Base-by-base conservation (phyloP, 2,888 invertebrate genomes). In the Charanyca ferruginea region DNA sequence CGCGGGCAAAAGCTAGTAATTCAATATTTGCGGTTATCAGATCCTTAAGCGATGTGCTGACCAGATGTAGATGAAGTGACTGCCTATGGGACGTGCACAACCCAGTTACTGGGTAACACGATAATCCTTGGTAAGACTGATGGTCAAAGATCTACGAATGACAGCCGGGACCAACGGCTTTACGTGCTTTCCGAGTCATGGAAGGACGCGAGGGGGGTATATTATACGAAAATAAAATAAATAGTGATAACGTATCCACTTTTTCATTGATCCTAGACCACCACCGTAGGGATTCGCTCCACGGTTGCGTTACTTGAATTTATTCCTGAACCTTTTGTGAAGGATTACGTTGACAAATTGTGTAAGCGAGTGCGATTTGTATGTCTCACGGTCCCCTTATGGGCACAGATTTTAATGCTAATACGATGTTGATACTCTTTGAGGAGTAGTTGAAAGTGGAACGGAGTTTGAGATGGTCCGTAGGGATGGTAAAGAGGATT, bases 261-360 rank as follows among this genome's bases (percentile, higher is more conserved):
- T n/a, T 52, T 66, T 55, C 32, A 0, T 2, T 2, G 16, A 11
- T 59, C 54, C 23, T 9, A 8, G 32, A 7, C 7, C 13, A 38
- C 13, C 54, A 38, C 78, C 78, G 38, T 58, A 61, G 82, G 75
- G 76, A 80, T 80, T 79, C 82, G 59, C 67, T 80, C 67, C 62
- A 75, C 63, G 59, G 55, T 58, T 67, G 67, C 62, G 75, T 77
- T 75, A 79, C 72, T 75, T 76, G 62, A 81, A 76, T 80, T 69
- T 83, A 80, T 81, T 77, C 57, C 47, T 41, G 51, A 69, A 66
- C 71, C 76, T 69, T 81, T 80, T 79, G 78, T 80, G 76, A 60
- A 77, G 83, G 77, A 77, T 83, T 81, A 80, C 76, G 53, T 82
- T 82, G 83, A 81, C 83, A 82, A 82, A 82, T 81, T 81, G 80